Evolutionary conservation across 2,888 invertebrate species (phyloP).

Genomic region (Ommatoiulus sabulosus): DNA sequence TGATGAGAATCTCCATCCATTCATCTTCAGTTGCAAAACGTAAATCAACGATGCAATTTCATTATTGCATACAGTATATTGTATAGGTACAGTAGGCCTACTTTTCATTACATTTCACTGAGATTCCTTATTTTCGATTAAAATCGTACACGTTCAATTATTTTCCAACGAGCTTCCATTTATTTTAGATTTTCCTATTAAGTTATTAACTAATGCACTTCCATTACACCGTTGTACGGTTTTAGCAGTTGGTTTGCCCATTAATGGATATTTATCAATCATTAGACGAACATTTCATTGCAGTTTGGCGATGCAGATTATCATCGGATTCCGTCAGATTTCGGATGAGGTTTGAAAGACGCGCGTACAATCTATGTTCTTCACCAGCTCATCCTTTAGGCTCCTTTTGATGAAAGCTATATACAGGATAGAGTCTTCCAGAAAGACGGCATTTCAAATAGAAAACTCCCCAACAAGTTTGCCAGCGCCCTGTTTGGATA

Average conservation of each 20-base stretch:
- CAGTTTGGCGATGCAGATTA: not conserved
- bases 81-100: too few relatives aligned
- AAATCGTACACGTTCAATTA: not conserved
- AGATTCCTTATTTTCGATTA: not conserved
- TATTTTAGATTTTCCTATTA: not conserved
- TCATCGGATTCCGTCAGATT: not conserved
- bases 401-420: not conserved
- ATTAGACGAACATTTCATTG: conserved; percentile 19
- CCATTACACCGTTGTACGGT: not conserved
- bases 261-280: conserved; percentile 4
- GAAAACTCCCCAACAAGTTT: not conserved
- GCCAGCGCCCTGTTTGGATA: not conserved
- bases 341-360: not conserved
- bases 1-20: too few relatives aligned
- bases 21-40: too few relatives aligned
- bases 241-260: not conserved
- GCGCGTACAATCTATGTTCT: not conserved
- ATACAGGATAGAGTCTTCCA: not conserved
- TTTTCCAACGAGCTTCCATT: not conserved
- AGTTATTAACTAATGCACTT: not conserved
- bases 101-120: too few relatives aligned
- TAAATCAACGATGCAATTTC: too few relatives aligned
- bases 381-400: not conserved
- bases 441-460: not conserved
- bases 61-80: too few relatives aligned